A percentile compares a stretch with the other conserved stretches of the same genome.
Evolutionary conservation across 1,140 invertebrate genomes (phyloP).

Genomic region (Latrodectus geometricus): DNA sequence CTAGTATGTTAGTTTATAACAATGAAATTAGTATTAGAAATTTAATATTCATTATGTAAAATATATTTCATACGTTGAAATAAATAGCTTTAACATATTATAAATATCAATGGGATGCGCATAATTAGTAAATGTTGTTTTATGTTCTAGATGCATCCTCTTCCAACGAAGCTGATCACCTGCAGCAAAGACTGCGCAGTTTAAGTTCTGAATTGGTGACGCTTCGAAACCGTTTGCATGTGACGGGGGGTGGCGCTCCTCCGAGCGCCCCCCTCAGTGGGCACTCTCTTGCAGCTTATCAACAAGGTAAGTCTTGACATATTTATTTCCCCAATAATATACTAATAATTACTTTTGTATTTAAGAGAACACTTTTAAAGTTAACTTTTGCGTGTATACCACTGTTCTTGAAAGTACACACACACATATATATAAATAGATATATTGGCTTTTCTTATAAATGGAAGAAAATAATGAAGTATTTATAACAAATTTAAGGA

Average conservation of each 20-base stretch:
- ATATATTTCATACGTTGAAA: not conserved
- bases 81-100: not conserved
- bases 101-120: not conserved
- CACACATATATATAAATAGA: too few species aligned
- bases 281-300: slow-evolving; percentile 59
- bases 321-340: not conserved
- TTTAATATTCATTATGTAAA: not conserved
- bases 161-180: slow-evolving; percentile 90
- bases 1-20: not conserved
- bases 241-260: slow-evolving; percentile 68
- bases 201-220: slow-evolving; percentile 90
- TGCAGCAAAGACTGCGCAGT: slow-evolving; percentile 88
- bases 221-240: slow-evolving; percentile 80
- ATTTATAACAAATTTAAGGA: too few species aligned
- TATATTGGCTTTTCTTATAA: too few species aligned
- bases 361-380: too few species aligned
- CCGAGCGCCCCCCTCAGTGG: slow-evolving; percentile 61
- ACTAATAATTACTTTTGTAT: too few species aligned
- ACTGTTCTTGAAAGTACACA: too few species aligned
- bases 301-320: slow-evolving; percentile 31
- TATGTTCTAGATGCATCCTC: slow-evolving; percentile 83
- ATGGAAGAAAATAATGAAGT: too few species aligned
- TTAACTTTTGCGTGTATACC: too few species aligned
- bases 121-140: not conserved
- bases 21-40: not conserved